Evolutionary conservation across 1,140 invertebrate genomes (phyloP).

Genomic region (Tenebrio molitor): DNA sequence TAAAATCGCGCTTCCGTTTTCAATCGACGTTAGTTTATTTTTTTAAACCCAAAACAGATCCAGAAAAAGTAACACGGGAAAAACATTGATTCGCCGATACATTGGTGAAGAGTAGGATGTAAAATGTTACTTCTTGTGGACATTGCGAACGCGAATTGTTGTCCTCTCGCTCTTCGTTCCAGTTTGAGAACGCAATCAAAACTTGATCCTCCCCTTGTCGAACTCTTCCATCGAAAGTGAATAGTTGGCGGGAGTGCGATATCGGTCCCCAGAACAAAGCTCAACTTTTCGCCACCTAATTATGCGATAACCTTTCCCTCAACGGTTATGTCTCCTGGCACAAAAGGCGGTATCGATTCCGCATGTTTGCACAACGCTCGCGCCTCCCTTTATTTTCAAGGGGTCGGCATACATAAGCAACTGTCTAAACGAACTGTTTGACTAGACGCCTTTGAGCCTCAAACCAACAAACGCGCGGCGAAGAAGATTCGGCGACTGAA

Average conservation of each 20-base stretch:
- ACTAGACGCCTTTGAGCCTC: too few species aligned
- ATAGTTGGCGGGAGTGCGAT: neutral
- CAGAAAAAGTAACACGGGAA: too few species aligned
- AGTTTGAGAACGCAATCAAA: neutral
- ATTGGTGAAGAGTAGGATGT: too few species aligned
- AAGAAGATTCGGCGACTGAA: too few species aligned
- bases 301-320: neutral
- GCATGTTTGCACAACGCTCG: constrained; percentile 4
- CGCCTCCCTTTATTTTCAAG: constrained; percentile 19
- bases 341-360: constrained; percentile 23
- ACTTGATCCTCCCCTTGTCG: neutral
- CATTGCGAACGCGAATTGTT: too few species aligned
- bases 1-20: too few species aligned
- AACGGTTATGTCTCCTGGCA: neutral
- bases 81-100: too few species aligned
- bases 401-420: constrained; percentile 3
- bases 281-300: neutral
- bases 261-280: neutral
- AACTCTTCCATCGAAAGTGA: neutral
- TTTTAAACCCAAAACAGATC: too few species aligned
- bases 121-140: too few species aligned
- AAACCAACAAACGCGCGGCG: neutral
- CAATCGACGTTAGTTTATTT: too few species aligned
- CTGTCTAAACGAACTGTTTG: constrained; percentile 12
- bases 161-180: too few species aligned